Percentiles rank a stretch among this genome's conserved stretches.
phyloP scores from a whole-genome alignment of 2,888 invertebrate genomes.

The Agrotis ipsilon region DNA sequence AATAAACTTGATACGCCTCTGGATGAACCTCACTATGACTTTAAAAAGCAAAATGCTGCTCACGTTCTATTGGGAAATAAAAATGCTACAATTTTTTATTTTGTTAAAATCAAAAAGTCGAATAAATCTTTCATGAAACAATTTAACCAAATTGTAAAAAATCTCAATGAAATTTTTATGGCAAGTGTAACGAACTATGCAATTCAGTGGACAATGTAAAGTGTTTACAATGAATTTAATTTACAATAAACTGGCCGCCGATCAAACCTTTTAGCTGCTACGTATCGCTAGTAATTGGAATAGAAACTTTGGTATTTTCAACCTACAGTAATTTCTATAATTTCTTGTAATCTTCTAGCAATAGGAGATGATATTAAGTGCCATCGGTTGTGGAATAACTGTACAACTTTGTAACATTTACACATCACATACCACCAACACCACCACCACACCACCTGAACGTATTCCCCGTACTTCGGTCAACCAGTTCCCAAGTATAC shows the following conservation, averaged over 20 bases:
- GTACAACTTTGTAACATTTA: too few relatives aligned
- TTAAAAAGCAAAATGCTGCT: neutral
- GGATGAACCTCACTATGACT: neutral
- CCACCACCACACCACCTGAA: too few relatives aligned
- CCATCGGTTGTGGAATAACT: too few relatives aligned
- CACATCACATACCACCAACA: too few relatives aligned
- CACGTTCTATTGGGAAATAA: neutral
- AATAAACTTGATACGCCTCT: neutral
- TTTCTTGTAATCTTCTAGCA: too few relatives aligned
- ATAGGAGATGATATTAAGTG: too few relatives aligned
- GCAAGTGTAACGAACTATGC: conserved; percentile 46
- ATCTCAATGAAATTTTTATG: conserved; percentile 48
- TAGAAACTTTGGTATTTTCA: too few relatives aligned
- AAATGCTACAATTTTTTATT: conserved; percentile 14
- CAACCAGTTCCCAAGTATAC: too few relatives aligned
- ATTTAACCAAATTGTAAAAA: conserved; percentile 35
- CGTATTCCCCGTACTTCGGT: too few relatives aligned
- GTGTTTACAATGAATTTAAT: conserved; percentile 8
- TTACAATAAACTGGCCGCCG: neutral
- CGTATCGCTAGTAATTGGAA: too few relatives aligned
- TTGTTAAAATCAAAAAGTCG: conserved; percentile 17
- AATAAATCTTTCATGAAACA: conserved; percentile 31
- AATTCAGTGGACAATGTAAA: conserved; percentile 9
- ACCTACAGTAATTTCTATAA: too few relatives aligned
- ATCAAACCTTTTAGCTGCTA: too few relatives aligned